Conservation (phyloP, 2,888 invertebrate genomes). For the Papilio elwesi region DNA sequence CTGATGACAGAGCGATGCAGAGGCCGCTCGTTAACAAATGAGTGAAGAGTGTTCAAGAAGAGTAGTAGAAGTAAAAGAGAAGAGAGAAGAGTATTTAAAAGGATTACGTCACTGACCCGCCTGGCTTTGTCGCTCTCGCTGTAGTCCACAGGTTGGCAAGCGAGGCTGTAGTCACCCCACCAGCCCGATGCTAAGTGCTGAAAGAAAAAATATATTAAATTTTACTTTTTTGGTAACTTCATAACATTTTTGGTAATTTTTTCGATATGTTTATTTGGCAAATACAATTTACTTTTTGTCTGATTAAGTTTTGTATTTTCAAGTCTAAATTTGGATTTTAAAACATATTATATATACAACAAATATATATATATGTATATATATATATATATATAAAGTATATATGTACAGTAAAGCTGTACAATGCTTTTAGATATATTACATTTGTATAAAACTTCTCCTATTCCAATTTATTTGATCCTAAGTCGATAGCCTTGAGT, state of each 20-base stretch:
- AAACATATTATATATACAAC: too few species aligned
- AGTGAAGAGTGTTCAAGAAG: not conserved
- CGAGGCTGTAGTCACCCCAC: slow-evolving; percentile 95
- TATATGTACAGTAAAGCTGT: too few species aligned
- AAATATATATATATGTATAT: not conserved
- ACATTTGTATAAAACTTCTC: not conserved
- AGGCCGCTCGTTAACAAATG: too few species aligned
- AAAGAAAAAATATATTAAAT: slow-evolving; percentile 57
- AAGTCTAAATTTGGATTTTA: too few species aligned
- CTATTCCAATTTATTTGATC: not conserved
- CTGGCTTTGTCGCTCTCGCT: slow-evolving; percentile 92
- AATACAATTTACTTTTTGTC: too few species aligned
- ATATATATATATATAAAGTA: too few species aligned
- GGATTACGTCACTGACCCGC: slow-evolving; percentile 87
- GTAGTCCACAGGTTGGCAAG: slow-evolving; percentile 98
- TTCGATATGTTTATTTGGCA: too few species aligned
- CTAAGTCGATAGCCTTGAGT: not conserved
- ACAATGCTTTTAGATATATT: too few species aligned
- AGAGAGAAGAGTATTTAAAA: too few species aligned
- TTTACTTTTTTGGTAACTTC: not conserved
- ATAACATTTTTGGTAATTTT: too few species aligned
- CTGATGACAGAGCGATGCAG: too few species aligned
- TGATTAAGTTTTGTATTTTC: too few species aligned
- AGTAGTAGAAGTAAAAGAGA: not conserved
- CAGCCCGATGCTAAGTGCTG: slow-evolving; percentile 96